Base-by-base conservation (phyloP, 2,113 vertebrate genomes). In the Pseudopodoces humilis region DNA sequence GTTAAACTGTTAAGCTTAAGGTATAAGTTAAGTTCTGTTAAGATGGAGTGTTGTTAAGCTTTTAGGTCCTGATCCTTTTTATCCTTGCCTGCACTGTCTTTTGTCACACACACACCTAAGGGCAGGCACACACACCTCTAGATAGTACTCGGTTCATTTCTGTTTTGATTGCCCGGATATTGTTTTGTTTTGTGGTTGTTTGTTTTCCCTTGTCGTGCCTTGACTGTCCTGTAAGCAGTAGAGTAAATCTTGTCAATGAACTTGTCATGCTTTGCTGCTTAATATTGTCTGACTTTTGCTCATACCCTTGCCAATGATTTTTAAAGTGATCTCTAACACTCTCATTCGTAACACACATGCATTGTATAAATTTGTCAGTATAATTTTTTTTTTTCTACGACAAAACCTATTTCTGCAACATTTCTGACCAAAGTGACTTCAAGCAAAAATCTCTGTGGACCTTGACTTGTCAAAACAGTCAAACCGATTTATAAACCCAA, bases 261-360 rank as follows among this genome's bases (percentile, higher is more conserved):
- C 43, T 85, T 49, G 23, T 62, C 1, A 1, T 41, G n/a, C 22
- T 85, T 75, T n/a, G 30, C 27, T 2, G 0, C 30, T 65, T 65
- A 49, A 47, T 56, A 47, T 30, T 31, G 49, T 49, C n/a, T 39
- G 59, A 47, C 15, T 85, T 75, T 49, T 56, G 50, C 15, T 41
- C 69, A 64, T n/a, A 84, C 10, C 15, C 35, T 65, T 56, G 43
- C 3, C 0, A 0, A 47, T 49, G 30, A 56, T 20, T 49, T 72
- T 56, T 41, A 6, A 50, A 43, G 25, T 31, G 17, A 59, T 50
- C 31, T 59, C 37, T 67, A 67, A 50, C 70, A 43, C 18, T 59
- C 31, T 37, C 0, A 0, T 68, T 68, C 0, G 0, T 68, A 60
- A 44, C 63, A 50, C 11, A 68, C 17, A 41, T 15, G 9, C n/a